These are phyloP conservation scores for Thamnaconus septentrionalis DNA, from an alignment of 2,113 vertebrate species.

Conservation along the genomic window DNA sequence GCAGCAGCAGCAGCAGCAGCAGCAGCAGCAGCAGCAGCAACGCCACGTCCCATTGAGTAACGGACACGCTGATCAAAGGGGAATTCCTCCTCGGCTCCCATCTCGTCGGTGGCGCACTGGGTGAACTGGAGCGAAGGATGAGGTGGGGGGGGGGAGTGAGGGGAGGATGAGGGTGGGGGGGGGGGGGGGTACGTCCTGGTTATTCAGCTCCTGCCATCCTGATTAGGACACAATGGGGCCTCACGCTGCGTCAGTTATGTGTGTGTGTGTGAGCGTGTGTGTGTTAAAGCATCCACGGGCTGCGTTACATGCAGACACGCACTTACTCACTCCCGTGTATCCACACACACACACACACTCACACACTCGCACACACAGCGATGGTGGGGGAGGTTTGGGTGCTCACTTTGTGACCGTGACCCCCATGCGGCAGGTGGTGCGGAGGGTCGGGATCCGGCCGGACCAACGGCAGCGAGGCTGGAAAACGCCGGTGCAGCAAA, in stretches of 20 bases:
- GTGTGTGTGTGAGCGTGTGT: conserved; percentile 49
- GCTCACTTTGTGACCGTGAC: conserved; percentile 9
- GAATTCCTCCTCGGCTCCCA: conserved; percentile 37
- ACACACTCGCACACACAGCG: conserved; percentile 15
- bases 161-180: conserved; percentile 52
- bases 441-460: conserved; percentile 36
- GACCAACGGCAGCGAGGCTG: conserved; percentile 54
- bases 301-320: conserved; percentile 10
- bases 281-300: conserved; percentile 49
- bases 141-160: conserved; percentile 49
- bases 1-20: conserved; percentile 28
- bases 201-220: conserved; percentile 45
- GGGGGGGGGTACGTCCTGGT: conserved; percentile 50
- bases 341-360: conserved; percentile 13
- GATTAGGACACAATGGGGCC: conserved; percentile 59
- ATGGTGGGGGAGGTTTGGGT: no score
- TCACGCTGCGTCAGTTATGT: conserved; percentile 55
- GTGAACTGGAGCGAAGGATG: conserved; percentile 54
- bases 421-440: conserved; percentile 59
- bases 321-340: background rate
- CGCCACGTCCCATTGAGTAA: conserved; percentile 65
- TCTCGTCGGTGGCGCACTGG: conserved; percentile 21
- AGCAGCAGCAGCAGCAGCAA: conserved; percentile 30
- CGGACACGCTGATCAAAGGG: conserved; percentile 69
- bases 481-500: conserved; percentile 33